Evolutionary conservation across 2,797 vertebrate species (phyloP).

Genomic region (Silurus aristotelis): DNA sequence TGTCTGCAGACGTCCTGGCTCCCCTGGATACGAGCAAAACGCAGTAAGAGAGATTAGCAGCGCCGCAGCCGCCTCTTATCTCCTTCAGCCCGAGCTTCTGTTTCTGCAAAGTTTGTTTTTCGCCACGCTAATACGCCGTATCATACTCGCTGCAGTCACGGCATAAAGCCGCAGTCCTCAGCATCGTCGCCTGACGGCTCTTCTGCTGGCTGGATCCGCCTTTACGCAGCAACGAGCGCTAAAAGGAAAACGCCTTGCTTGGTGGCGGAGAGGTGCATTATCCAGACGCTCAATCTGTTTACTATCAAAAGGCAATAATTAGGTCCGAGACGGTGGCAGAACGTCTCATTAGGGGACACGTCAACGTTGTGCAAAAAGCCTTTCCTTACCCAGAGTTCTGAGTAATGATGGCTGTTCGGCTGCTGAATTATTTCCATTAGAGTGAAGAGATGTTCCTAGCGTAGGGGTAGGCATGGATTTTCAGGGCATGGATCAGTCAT

Average conservation of each 20-base stretch:
- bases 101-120: conserved; percentile 41
- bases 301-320: conserved; percentile 46
- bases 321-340: conserved; percentile 15
- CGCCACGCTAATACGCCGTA: conserved; percentile 37
- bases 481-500: background rate
- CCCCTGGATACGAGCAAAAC: conserved; percentile 61
- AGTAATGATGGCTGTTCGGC: background rate
- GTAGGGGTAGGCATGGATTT: background rate
- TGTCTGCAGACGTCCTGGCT: conserved; percentile 52
- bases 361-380: background rate
- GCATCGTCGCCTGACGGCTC: background rate
- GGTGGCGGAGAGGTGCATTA: conserved; percentile 1
- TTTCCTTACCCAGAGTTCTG: background rate
- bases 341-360: conserved; percentile 13
- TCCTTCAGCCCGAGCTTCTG: conserved; percentile 59
- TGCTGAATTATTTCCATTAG: background rate
- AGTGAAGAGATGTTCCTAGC: background rate
- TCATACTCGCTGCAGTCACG: conserved; percentile 26
- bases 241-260: conserved; percentile 1
- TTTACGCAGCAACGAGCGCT: background rate
- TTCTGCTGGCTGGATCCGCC: background rate
- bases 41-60: conserved; percentile 62
- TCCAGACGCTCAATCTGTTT: conserved; percentile 6
- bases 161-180: background rate
- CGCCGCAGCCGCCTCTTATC: conserved; percentile 53